Conservation (phyloP, 2,888 invertebrate species). For the Pheosia tremula region DNA sequence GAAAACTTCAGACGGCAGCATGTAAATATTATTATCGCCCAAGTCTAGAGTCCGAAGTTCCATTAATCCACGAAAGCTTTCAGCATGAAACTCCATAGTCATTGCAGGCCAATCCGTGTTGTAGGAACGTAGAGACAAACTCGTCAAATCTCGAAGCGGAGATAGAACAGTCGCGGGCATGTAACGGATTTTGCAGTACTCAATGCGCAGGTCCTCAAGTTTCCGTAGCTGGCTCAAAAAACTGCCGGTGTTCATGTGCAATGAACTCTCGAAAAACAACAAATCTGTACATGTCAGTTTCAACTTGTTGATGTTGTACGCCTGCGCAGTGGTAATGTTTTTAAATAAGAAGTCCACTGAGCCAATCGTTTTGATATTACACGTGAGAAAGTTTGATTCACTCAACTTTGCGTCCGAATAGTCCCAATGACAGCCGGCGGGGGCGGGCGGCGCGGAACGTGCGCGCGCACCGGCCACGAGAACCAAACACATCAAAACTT, state of each 20-base stretch:
- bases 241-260: constrained; percentile 85
- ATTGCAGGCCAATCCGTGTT: constrained; percentile 92
- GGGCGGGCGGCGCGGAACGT: constrained; percentile 84
- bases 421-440: constrained; percentile 91
- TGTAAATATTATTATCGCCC: constrained; percentile 91
- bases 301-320: constrained; percentile 88
- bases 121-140: constrained; percentile 88
- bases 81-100: constrained; percentile 90
- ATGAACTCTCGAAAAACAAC: constrained; percentile 89
- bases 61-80: constrained; percentile 88
- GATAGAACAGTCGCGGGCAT: constrained; percentile 89
- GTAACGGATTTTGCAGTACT: constrained; percentile 91
- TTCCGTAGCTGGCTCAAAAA: constrained; percentile 87
- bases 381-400: constrained; percentile 86
- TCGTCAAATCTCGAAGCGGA: constrained; percentile 87
- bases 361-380: constrained; percentile 89
- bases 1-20: constrained; percentile 88
- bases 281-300: constrained; percentile 89
- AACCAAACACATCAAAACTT: constrained; percentile 81
- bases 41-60: constrained; percentile 88
- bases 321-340: constrained; percentile 89
- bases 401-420: constrained; percentile 83
- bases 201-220: constrained; percentile 89
- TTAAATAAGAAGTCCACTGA: constrained; percentile 88
- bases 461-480: constrained; percentile 81